phyloP scores from a whole-genome alignment of 2,888 invertebrate genomes.

The Acheta domesticus region DNA sequence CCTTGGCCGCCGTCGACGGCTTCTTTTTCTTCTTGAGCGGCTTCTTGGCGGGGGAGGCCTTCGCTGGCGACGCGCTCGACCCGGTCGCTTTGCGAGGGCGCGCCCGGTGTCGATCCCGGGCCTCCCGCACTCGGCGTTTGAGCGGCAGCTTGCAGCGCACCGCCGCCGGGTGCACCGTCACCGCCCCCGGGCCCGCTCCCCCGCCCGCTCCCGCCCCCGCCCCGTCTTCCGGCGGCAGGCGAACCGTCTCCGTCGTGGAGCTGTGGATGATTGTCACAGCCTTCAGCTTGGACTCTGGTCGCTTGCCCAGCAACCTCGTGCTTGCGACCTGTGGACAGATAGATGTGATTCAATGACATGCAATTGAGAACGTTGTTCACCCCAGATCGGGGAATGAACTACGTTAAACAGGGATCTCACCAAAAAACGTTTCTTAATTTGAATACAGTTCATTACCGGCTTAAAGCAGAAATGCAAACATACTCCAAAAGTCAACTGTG shows the following conservation, averaged over 20 bases:
- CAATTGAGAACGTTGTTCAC: neutral
- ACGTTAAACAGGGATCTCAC: no score
- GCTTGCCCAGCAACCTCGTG: slow-evolving; percentile 76
- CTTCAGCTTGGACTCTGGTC: slow-evolving; percentile 75
- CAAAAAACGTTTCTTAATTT: neutral
- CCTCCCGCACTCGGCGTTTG: slow-evolving; percentile 70
- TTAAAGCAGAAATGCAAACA: no score
- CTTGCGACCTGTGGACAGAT: slow-evolving; percentile 63
- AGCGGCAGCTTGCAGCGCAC: slow-evolving; percentile 82
- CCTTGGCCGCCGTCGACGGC: slow-evolving; percentile 40
- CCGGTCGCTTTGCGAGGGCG: neutral
- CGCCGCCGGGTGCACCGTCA: slow-evolving; percentile 73
- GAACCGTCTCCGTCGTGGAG: slow-evolving; percentile 83
- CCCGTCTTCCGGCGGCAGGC: slow-evolving; percentile 59
- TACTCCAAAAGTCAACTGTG: no score
- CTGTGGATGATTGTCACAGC: slow-evolving; percentile 87
- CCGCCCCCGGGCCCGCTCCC: slow-evolving; percentile 58
- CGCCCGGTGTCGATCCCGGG: slow-evolving; percentile 31
- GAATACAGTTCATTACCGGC: no score
- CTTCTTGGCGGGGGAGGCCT: slow-evolving; percentile 36
- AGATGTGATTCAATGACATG: neutral
- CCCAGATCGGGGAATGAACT: no score
- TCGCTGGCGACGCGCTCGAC: neutral
- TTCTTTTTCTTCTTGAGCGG: slow-evolving; percentile 43
- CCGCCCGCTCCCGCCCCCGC: neutral